Evolutionary conservation across 2,113 vertebrate genomes (phyloP), one percentile per base, ranked within the genome.

Genomic region (Conger conger): DNA sequence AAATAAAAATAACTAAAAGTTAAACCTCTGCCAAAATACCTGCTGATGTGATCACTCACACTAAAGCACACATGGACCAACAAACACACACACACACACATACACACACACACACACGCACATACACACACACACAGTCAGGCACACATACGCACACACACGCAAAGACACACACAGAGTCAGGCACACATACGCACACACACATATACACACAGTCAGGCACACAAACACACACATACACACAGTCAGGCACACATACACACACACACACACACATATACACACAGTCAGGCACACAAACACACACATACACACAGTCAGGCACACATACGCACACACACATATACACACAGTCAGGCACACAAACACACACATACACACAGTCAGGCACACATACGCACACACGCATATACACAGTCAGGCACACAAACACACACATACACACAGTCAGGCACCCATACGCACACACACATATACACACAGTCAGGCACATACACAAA

Each of bases 1-100:
- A 93, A 93, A 92, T 89, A 92, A 91, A 90, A 92, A 92, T 84
- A 89, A 92, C 91, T 92, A 89, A 91, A n/a, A n/a, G 82, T 40
- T 53, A 86, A 92, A 94, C 87, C 88, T 93, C 90, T 91, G 91
- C 91, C 92, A 93, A 87, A 91, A 90, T 89, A 90, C 88, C 91
- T 88, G 90, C 86, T 78, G 76, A 85, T 85, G 84, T 85, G 30
- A 80, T 17, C 30, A 8, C n/a, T 54, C 50, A 54, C 37, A 80
- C 88, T 3, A 3, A 13, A 89, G 85, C 85, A 87, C 54, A 80
- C 84, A 77, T 83, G 84, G 38, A 27, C 30, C 84, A 35, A 90
- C 83, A 54, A 84, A 80, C 89, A 82, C 63, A 76, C 54, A n/a
- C 33, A 35, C 86, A 57, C 68, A 82, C 84, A 86, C 83, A 89